Evolutionary conservation across 2,888 invertebrate genomes (phyloP), one percentile per base, ranked within the genome.

Genomic region (Hetaerina titia): DNA sequence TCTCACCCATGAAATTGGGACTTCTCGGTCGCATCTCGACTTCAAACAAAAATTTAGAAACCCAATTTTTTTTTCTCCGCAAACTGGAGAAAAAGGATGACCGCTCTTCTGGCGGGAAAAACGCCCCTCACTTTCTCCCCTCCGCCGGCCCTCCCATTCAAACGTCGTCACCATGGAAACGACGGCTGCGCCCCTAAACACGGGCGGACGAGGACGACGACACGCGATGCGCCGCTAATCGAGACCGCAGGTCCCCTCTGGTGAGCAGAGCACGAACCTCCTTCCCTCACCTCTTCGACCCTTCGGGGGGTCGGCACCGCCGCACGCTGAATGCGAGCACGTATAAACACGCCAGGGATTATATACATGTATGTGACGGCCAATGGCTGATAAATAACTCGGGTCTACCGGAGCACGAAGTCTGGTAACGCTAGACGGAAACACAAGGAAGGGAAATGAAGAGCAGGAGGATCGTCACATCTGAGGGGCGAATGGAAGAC

Each of bases 211-310:
- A 19, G 22, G 45, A 45, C 45, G 45, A 45, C 45, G 45, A 31
- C 81, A 81, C 31, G 81, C 25, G 56, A 69, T 31, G 69, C 92
- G 56, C 92, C 64, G 69, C 92, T 92, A 90, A 90, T 90, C 90
- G 90, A 69, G 90, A 64, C 92, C 74, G 56, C 56, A 13, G 92
- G 63, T 92, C 45, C 92, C 92, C 92, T 92, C 92, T 92, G 69
- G 92, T 45, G 92, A 92, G 92, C 92, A n/a, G 69, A 56, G 69
- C 92, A 60, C 92, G 92, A 92, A 69, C 92, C 69, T 92, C 92
- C 92, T 92, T 56, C 69, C 81, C 81, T 81, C 4, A 81, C 9
- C n/a, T 0, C 58, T 57, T 45, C 92, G 9, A 56, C 69, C 60
- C 56, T 4, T 56, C 56, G n/a, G 92, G 57, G 64, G 92, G 92